These are phyloP conservation scores for Psilopsiagon aurifrons DNA, from an alignment of 2,113 vertebrate genomes.

Conservation along the genomic window DNA sequence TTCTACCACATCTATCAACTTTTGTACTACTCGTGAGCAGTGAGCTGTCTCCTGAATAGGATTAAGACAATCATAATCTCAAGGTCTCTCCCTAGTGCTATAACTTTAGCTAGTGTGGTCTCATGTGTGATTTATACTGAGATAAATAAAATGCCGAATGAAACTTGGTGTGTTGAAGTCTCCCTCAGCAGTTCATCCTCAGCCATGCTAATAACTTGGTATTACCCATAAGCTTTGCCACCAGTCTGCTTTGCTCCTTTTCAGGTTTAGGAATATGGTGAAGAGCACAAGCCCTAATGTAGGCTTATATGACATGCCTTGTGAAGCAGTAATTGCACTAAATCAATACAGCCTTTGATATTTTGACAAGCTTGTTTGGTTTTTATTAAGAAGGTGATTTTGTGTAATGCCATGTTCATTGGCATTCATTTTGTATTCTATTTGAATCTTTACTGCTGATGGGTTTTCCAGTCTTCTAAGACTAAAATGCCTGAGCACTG, in stretches of 20 bases:
- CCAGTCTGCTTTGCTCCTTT: not conserved
- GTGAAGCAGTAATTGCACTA: not conserved
- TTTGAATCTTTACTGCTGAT: not conserved
- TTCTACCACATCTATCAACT: not conserved
- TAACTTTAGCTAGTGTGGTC: not conserved
- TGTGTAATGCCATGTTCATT: not conserved
- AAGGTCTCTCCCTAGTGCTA: not conserved
- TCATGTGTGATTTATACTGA: not conserved
- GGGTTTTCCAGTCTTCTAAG: not conserved
- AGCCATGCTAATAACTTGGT: not conserved
- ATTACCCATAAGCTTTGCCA: not conserved
- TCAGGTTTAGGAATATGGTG: not conserved
- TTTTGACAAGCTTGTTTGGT: constrained; percentile 3
- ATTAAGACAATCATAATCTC: not conserved
- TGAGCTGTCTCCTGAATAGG: not conserved
- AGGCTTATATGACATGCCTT: not conserved
- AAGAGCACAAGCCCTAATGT: not conserved
- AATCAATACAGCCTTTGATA: not conserved
- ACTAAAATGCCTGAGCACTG: not conserved
- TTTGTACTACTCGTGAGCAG: not conserved
- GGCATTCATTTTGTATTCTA: not conserved
- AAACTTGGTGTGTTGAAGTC: not conserved
- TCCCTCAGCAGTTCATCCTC: not conserved
- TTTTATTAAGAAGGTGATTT: constrained; percentile 29
- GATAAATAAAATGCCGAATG: not conserved